phyloP scores from a whole-genome alignment of 23 tunicate genomes.

The Clavelina lepadiformis region DNA sequence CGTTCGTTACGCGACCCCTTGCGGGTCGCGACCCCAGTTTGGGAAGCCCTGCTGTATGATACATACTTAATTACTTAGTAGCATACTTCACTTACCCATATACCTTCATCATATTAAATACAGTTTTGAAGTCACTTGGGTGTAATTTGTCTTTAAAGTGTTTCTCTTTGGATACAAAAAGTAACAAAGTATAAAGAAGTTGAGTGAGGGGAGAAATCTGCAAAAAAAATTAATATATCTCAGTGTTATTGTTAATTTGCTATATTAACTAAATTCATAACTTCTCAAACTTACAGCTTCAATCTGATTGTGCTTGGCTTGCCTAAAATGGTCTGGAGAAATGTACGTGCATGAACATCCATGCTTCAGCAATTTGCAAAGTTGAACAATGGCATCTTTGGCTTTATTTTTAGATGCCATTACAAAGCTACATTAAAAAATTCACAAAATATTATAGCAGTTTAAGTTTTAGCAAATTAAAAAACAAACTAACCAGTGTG shows the following conservation, averaged over 20 bases:
- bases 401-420: background rate
- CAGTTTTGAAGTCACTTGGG: too few species aligned
- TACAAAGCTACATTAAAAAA: background rate
- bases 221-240: background rate
- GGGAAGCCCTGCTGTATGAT: too few species aligned
- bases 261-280: background rate
- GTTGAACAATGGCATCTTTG: conserved; percentile 14
- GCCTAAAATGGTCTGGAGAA: conserved; percentile 23
- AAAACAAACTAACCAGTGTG: too few species aligned
- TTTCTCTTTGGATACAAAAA: too few species aligned
- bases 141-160: too few species aligned
- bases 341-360: background rate
- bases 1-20: too few species aligned
- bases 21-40: too few species aligned
- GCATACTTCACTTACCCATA: too few species aligned
- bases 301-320: conserved; percentile 18
- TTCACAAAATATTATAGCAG: background rate
- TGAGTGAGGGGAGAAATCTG: background rate
- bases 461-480: too few species aligned
- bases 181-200: too few species aligned
- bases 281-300: conserved; percentile 17
- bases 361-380: conserved; percentile 19
- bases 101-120: too few species aligned
- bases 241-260: background rate
- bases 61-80: too few species aligned